phyloP scores from a whole-genome alignment of 2,888 invertebrate genomes.

The Neocrepidodera transversa region DNA sequence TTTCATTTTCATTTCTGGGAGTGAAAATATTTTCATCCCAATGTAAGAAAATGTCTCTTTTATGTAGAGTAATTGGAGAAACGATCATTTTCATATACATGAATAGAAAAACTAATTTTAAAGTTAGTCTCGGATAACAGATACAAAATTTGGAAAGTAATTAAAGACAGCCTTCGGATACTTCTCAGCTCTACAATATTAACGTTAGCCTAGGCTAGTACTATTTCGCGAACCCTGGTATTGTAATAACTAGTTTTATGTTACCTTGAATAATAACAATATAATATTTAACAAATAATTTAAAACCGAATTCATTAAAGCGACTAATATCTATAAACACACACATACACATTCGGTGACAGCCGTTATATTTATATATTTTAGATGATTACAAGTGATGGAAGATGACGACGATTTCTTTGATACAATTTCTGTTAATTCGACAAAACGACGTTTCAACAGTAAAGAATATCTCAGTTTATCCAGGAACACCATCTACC shows the following conservation, averaged over 20 bases:
- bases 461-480: slow-evolving; percentile 60
- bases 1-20: no score
- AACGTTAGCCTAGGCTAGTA: neutral
- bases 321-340: neutral
- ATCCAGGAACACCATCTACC: slow-evolving; percentile 68
- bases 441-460: slow-evolving; percentile 46
- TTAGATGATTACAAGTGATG: slow-evolving; percentile 42
- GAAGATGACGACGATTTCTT: slow-evolving; percentile 58
- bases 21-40: no score
- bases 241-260: slow-evolving; percentile 14
- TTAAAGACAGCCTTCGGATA: no score
- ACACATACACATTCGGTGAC: neutral
- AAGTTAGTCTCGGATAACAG: no score
- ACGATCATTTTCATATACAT: no score
- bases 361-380: slow-evolving; percentile 13
- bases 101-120: no score
- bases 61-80: no score
- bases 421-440: slow-evolving; percentile 58
- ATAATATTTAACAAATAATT: slow-evolving; percentile 27
- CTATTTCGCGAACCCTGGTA: slow-evolving; percentile 10
- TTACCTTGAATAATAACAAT: slow-evolving; percentile 25
- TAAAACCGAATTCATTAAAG: slow-evolving; percentile 20
- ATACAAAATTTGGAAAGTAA: no score
- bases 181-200: no score
- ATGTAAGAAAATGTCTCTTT: no score